These are phyloP conservation scores for Labeo rohita DNA, from an alignment of 2,113 vertebrate species.

Conservation along the genomic window DNA sequence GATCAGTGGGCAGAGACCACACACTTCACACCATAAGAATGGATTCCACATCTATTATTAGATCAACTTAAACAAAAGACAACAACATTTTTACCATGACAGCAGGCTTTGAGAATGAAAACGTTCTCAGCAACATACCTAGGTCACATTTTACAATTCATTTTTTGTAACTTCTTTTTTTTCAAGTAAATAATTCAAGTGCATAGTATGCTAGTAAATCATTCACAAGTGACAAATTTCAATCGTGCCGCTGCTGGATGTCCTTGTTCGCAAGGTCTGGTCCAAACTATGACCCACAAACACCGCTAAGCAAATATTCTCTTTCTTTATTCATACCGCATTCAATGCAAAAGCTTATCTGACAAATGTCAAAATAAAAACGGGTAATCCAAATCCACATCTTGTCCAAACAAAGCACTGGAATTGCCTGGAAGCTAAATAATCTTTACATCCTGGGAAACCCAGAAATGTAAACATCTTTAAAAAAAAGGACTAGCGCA, in stretches of 20 bases:
- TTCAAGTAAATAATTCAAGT: neutral
- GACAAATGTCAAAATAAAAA: slow-evolving; percentile 18
- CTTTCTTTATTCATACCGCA: neutral
- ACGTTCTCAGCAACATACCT: neutral
- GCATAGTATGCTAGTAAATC: neutral
- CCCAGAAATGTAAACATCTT: slow-evolving; percentile 20
- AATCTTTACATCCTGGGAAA: slow-evolving; percentile 6
- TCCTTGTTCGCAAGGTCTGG: slow-evolving; percentile 43
- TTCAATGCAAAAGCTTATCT: neutral
- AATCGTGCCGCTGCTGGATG: neutral
- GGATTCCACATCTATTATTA: neutral
- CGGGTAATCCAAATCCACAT: neutral
- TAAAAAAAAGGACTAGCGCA: neutral
- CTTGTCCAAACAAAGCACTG: neutral
- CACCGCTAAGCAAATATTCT: slow-evolving; percentile 21
- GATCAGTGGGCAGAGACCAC: slow-evolving; percentile 6
- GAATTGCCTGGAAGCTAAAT: neutral
- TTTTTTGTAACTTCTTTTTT: neutral
- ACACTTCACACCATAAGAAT: slow-evolving; percentile 17
- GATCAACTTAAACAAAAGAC: neutral
- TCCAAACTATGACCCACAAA: slow-evolving; percentile 39
- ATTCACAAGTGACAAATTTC: neutral
- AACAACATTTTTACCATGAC: neutral
- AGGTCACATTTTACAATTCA: neutral
- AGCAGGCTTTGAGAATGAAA: neutral